Conservation (phyloP, 2,797 vertebrate species). For the Tapirus indicus region DNA sequence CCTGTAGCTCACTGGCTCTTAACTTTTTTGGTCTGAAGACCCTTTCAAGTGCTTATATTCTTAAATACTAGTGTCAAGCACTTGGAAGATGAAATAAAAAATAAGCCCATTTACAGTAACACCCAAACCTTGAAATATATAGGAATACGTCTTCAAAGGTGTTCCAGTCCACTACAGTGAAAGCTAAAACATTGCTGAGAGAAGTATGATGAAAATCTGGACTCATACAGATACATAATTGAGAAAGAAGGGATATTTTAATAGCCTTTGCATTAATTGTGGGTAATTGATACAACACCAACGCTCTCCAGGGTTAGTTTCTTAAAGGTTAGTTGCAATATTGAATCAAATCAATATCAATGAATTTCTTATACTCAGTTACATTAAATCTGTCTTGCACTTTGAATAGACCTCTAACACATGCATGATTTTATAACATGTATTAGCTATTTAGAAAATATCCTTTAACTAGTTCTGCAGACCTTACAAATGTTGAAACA, state of each 20-base stretch:
- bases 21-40: not conserved
- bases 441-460: not conserved
- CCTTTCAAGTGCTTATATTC: not conserved
- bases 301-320: not conserved
- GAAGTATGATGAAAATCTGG: not conserved
- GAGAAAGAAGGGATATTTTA: not conserved
- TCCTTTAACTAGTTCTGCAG: not conserved
- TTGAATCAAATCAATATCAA: not conserved
- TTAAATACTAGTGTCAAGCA: not conserved
- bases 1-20: not conserved
- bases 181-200: not conserved
- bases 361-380: not conserved
- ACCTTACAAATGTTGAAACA: not conserved
- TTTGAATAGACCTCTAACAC: not conserved
- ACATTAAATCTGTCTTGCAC: not conserved
- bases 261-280: not conserved
- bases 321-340: not conserved
- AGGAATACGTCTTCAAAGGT: not conserved
- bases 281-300: too few relatives aligned
- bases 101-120: not conserved
- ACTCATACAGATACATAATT: not conserved
- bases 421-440: not conserved
- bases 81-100: not conserved
- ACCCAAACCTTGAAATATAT: not conserved
- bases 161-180: not conserved